A percentile compares a stretch with the other conserved stretches of the same genome.
Conservation (phyloP, 2,888 invertebrate genomes). For the Oegoconia quadripuncta region DNA sequence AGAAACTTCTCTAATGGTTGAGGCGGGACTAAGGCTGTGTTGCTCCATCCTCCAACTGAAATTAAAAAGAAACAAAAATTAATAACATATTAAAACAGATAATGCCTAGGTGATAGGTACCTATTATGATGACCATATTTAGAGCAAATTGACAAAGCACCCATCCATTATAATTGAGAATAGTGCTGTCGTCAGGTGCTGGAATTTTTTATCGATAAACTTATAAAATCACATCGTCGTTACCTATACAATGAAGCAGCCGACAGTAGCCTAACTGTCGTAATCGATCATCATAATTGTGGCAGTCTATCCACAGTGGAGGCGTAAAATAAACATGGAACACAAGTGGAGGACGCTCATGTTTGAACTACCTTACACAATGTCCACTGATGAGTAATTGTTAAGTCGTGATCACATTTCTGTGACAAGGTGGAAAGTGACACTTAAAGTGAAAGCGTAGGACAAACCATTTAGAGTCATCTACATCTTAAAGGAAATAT, state of each 20-base stretch:
- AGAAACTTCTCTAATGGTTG: conserved; percentile 5
- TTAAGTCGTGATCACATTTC: conserved; percentile 31
- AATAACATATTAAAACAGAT: conserved; percentile 10
- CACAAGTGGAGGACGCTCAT: conserved; percentile 55
- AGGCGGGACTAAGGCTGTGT: background rate
- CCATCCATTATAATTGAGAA: conserved; percentile 53
- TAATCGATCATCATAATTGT: conserved; percentile 65
- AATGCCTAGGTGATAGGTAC: too few relatives aligned
- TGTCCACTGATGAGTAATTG: conserved; percentile 39
- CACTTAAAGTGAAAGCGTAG: conserved; percentile 36
- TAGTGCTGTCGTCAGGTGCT: conserved; percentile 48
- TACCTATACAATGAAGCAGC: conserved; percentile 45
- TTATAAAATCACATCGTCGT: conserved; percentile 37
- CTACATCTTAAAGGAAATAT: conserved; percentile 38
- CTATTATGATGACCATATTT: conserved; percentile 20
- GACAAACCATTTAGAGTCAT: conserved; percentile 30
- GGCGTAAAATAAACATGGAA: conserved; percentile 49
- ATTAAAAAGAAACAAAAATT: conserved; percentile 11
- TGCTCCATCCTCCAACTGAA: conserved; percentile 4
- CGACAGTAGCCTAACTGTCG: conserved; percentile 45
- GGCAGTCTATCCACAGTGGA: conserved; percentile 37
- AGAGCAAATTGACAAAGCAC: conserved; percentile 29
- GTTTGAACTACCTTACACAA: conserved; percentile 44
- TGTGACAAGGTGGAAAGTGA: conserved; percentile 36
- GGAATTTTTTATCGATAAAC: conserved; percentile 50